Evolutionary conservation across 2,888 invertebrate genomes (phyloP), one percentile per base, ranked within the genome.

Genomic region (Teinopalpus imperialis): DNA sequence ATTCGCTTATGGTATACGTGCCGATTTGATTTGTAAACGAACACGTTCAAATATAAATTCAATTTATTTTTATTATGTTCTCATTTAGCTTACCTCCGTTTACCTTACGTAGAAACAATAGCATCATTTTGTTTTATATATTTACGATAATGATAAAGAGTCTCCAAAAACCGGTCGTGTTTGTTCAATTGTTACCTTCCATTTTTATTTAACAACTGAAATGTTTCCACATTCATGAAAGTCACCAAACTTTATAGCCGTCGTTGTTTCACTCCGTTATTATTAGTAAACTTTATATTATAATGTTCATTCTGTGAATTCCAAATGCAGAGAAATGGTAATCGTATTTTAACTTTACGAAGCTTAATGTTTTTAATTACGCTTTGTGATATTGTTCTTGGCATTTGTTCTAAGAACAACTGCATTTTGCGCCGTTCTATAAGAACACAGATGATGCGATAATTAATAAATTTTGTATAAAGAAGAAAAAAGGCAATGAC

Each of bases 21-120:
- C 14, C 18, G 21, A 44, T 31, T 39, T 44, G 21, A 29, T 43
- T 43, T 43, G 26, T 30, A 16, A 10, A 14, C 14, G 23, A 36
- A 36, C 36, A 14, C 14, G 12, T 29, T 30, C 31, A 7, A 18
- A 26, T n/a, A 4, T 41, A 26, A 41, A 41, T 26, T n/a, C 16
- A 30, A 40, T 40, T 30, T 14, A 21, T 35, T 20, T 34, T 34
- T 24, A 31, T 41, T 18, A 23, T 18, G 12, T 32, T 26, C 8
- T 30, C 9, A 21, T 23, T 21, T 14, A 2, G 3, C 21, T 40
- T 29, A 5, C 9, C 30, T 12, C 21, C 5, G 7, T 13, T 40
- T 29, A n/a, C 8, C 35, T 13, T 23, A 35, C 13, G 14, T 34
- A 34, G 20, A 20, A 32, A 24, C n/a, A n/a, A n/a, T n/a, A n/a